Evolutionary conservation across 2,888 invertebrate species (phyloP).

Genomic region (Hypolimnas misippus): DNA sequence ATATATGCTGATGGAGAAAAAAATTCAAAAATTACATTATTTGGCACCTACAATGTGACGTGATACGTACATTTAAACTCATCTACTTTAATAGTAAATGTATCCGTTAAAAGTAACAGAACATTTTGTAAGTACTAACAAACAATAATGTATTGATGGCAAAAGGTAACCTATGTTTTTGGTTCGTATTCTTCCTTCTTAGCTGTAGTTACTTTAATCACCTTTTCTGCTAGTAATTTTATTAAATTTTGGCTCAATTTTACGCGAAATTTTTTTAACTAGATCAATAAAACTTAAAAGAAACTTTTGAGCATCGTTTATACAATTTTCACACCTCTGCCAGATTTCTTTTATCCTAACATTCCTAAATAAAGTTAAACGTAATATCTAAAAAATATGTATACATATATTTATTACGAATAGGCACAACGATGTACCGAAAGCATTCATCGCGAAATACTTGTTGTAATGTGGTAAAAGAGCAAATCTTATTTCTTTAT

Average conservation of each 20-base stretch:
- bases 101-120: constrained; percentile 59
- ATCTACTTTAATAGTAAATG: constrained; percentile 52
- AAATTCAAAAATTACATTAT: constrained; percentile 71
- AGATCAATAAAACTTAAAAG: constrained; percentile 60
- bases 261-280: constrained; percentile 44
- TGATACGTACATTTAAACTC: constrained; percentile 54
- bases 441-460: constrained; percentile 84
- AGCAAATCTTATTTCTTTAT: constrained; percentile 75
- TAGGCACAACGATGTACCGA: constrained; percentile 72
- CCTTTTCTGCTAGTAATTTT: constrained; percentile 44
- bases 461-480: constrained; percentile 74
- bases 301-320: constrained; percentile 77
- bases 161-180: constrained; percentile 82
- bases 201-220: constrained; percentile 52
- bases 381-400: constrained; percentile 75
- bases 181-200: constrained; percentile 70
- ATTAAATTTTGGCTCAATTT: constrained; percentile 34
- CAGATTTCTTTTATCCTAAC: constrained; percentile 73
- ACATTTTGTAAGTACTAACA: constrained; percentile 63
- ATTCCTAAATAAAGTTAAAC: constrained; percentile 80
- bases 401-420: constrained; percentile 67
- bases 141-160: constrained; percentile 71
- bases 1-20: constrained; percentile 63
- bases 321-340: constrained; percentile 63
- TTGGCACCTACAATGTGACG: constrained; percentile 78